phyloP scores from a whole-genome alignment of 2,797 vertebrate genomes.

The Lutjanus argentimaculatus region DNA sequence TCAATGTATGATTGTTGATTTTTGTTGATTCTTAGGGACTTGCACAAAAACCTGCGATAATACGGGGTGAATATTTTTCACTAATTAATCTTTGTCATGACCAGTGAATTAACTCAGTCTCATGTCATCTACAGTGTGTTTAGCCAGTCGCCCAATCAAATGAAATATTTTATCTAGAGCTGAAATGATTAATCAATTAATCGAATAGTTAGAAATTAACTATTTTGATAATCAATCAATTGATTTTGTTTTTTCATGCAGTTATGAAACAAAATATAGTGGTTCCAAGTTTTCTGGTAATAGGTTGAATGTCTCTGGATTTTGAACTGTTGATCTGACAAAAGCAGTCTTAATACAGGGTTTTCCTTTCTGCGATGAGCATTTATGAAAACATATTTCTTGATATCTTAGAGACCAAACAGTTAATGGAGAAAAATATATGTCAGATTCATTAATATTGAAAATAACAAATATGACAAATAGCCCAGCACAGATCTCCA shows the following conservation, averaged over 20 bases:
- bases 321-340: background rate
- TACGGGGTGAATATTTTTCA: background rate
- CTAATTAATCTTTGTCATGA: background rate
- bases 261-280: background rate
- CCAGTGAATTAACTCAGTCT: background rate
- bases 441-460: background rate
- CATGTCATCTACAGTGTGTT: background rate
- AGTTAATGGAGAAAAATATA: background rate
- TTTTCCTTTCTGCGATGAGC: too few species aligned
- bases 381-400: background rate
- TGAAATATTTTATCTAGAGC: background rate
- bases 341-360: background rate
- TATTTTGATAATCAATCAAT: too few species aligned
- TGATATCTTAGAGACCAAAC: background rate
- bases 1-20: background rate
- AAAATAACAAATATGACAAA: background rate
- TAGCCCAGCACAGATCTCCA: background rate
- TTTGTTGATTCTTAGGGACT: background rate
- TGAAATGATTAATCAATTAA: too few species aligned
- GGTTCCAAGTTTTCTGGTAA: background rate
- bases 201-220: too few species aligned
- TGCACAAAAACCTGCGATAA: background rate
- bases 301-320: too few species aligned
- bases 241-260: background rate
- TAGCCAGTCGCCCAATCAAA: background rate